Base-by-base conservation (phyloP, 37 sponge, comb jelly and placozoan genomes). In the Aplysina aerophoba region DNA sequence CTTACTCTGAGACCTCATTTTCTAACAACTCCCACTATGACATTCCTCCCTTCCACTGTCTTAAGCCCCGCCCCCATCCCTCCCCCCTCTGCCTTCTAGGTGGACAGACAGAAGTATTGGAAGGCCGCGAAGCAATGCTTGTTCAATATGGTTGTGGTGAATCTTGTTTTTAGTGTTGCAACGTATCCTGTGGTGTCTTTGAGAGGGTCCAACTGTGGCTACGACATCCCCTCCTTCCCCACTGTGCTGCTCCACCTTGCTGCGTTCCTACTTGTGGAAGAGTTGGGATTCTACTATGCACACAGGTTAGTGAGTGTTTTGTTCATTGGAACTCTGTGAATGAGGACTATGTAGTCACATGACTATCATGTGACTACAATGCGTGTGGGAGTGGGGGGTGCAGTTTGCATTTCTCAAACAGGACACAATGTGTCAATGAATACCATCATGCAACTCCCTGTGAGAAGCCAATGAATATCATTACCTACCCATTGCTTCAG, bases 221-320 rank as follows among this genome's bases (percentile, higher is more conserved):
- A 86, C 57, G 87, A 93, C 34, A 89, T 96, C 4, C 97, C 97
- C 30, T 73, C 90, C 21, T 90, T 96, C 59, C 38, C 85, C 21
- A 55, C 85, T 36, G 60, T 75, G 19, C 34, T 96, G 34, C 63
- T 64, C 38, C 87, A 96, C 31, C 82, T 93, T 15, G 39, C 89
- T 21, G 57, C 89, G 22, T 91, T 85, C 60, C 44, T 50, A 16
- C 6, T 91, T 1, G 69, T 88, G n/a, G 90, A 86, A 35, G 97
- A 96, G 60, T 39, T 90, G 22, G 83, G 88, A 0, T 96, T 96
- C 86, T 96, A 92, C 63, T 96, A 96, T 80, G 36, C 81, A 17
- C 97, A 96, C 94, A 92, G 97, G 97, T 96, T 55, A 79, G 66
- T 80, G 61, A 27, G 53, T 37, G n/a, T n/a, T n/a, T n/a, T n/a